A percentile compares a stretch with the other conserved stretches of the same genome.
Conservation (phyloP, 2,888 invertebrate genomes). For the Drosophila nr. perissopoda region DNA sequence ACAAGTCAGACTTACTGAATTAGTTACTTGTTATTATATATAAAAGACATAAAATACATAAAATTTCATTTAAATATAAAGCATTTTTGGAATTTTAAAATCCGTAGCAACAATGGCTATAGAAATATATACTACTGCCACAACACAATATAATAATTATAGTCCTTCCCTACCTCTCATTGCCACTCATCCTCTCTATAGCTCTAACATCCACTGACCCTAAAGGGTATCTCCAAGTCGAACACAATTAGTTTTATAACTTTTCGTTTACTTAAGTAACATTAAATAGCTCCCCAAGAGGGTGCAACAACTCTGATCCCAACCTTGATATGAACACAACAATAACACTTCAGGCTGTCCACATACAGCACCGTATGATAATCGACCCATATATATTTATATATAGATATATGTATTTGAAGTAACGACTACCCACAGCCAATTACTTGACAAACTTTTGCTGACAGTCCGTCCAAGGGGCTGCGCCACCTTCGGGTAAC, state of each 20-base stretch:
- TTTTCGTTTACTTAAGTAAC: background rate
- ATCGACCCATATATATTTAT: conserved; percentile 28
- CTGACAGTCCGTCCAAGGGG: conserved; percentile 50
- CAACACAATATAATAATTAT: background rate
- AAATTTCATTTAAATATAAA: background rate
- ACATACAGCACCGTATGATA: conserved; percentile 24
- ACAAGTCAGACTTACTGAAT: no score
- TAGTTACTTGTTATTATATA: background rate
- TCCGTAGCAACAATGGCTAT: background rate
- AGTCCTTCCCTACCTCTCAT: background rate
- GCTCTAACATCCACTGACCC: background rate
- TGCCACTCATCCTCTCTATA: fast-evolving
- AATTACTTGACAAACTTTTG: conserved; percentile 71
- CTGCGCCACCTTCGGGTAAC: conserved; percentile 21
- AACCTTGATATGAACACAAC: conserved; percentile 52
- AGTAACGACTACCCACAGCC: conserved; percentile 43
- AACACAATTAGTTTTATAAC: background rate
- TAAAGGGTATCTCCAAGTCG: background rate
- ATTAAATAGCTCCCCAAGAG: background rate
- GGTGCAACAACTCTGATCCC: conserved; percentile 8
- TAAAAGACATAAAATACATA: background rate
- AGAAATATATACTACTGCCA: background rate
- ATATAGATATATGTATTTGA: background rate
- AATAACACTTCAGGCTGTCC: conserved; percentile 43
- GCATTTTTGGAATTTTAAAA: background rate